Conservation (phyloP, 2,888 invertebrate species). For the Polyommatus icarus region DNA sequence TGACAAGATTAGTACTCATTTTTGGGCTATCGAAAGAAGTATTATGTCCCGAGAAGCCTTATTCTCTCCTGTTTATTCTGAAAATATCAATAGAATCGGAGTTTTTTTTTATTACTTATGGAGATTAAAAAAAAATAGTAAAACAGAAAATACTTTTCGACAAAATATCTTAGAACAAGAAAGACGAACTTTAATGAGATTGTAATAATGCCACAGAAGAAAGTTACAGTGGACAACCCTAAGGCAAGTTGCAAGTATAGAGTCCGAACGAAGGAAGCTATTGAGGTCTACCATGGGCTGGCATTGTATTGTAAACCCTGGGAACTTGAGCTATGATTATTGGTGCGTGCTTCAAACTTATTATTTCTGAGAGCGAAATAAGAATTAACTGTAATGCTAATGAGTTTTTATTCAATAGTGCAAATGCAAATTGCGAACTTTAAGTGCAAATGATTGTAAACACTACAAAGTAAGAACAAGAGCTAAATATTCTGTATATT, state of each 20-base stretch:
- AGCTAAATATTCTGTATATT: no score
- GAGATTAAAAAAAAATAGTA: no score
- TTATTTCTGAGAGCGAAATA: slow-evolving; percentile 38
- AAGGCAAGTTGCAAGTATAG: slow-evolving; percentile 32
- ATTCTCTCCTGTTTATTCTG: no score
- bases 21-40: not conserved
- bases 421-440: slow-evolving; percentile 1
- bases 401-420: not conserved
- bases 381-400: slow-evolving; percentile 35
- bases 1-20: not conserved
- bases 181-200: no score
- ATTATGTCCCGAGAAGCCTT: no score
- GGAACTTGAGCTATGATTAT: slow-evolving; percentile 50
- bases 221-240: slow-evolving; percentile 8
- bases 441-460: not conserved
- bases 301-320: slow-evolving; percentile 56
- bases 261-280: slow-evolving; percentile 40
- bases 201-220: not conserved
- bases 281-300: slow-evolving; percentile 50
- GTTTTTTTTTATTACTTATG: no score
- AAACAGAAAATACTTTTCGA: no score
- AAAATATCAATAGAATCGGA: no score
- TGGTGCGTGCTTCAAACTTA: slow-evolving; percentile 47
- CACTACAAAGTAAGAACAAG: not conserved
- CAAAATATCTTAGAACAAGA: no score